phyloP scores from a whole-genome alignment of 2,113 vertebrate species.

The Silurus glanis region DNA sequence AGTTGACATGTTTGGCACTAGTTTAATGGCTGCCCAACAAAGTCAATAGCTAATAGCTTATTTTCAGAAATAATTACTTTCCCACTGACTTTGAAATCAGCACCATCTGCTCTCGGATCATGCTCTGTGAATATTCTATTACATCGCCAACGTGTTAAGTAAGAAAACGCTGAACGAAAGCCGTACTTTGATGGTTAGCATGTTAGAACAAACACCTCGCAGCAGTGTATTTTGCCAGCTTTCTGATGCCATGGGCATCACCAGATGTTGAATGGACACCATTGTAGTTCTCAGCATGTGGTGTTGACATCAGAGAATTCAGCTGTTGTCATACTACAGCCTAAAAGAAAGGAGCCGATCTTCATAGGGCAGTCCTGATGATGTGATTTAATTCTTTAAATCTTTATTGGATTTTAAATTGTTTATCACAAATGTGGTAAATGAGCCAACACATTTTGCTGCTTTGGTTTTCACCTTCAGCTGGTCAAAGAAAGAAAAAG shows the following conservation, averaged over 20 bases:
- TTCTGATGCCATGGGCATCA: slow-evolving; percentile 58
- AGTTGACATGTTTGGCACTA: slow-evolving; percentile 25
- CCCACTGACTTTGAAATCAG: slow-evolving; percentile 35
- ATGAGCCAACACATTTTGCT: neutral
- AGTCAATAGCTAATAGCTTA: slow-evolving; percentile 35
- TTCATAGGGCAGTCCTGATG: neutral
- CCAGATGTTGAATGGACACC: slow-evolving; percentile 65
- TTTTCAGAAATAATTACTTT: slow-evolving; percentile 37
- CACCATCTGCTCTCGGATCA: slow-evolving; percentile 34
- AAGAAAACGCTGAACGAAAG: slow-evolving; percentile 13
- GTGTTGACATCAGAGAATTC: slow-evolving; percentile 58
- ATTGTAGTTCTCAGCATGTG: slow-evolving; percentile 64
- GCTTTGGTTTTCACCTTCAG: neutral
- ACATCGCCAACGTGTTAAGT: slow-evolving; percentile 20
- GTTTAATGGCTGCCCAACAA: slow-evolving; percentile 31
- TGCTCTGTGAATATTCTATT: slow-evolving; percentile 3
- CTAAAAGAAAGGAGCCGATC: slow-evolving; percentile 8
- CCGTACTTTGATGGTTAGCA: slow-evolving; percentile 32
- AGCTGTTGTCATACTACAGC: slow-evolving; percentile 58
- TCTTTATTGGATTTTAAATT: neutral
- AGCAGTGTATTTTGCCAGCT: slow-evolving; percentile 63
- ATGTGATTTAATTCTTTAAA: neutral
- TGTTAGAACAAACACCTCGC: slow-evolving; percentile 62
- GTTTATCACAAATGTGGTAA: neutral
- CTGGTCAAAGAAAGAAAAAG: neutral